These are phyloP conservation scores for Xenops minutus DNA, from an alignment of 2,797 vertebrate genomes.

Conservation along the genomic window DNA sequence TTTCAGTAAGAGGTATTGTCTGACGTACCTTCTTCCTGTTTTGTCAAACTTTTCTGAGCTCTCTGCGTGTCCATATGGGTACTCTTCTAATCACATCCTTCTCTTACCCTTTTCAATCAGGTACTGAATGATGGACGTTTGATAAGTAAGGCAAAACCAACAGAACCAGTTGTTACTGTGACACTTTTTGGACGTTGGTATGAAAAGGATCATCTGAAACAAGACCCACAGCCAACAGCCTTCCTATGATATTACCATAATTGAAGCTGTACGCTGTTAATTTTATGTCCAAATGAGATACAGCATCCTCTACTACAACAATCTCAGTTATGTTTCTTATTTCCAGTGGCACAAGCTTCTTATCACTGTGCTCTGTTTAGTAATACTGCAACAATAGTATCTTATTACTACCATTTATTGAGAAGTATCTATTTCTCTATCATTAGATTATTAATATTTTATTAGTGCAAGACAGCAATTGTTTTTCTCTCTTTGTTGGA, in stretches of 20 bases:
- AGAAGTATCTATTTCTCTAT: not conserved
- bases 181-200: conserved; percentile 73
- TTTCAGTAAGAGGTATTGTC: not conserved
- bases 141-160: conserved; percentile 34
- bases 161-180: conserved; percentile 61
- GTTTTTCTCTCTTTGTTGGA: not conserved
- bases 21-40: not conserved
- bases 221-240: not conserved
- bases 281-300: not conserved
- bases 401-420: not conserved
- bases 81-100: not conserved
- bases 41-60: not conserved
- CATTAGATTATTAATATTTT: not conserved
- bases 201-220: conserved; percentile 48
- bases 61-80: not conserved
- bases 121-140: conserved; percentile 65
- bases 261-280: not conserved
- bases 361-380: not conserved
- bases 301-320: not conserved
- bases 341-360: not conserved
- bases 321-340: not conserved
- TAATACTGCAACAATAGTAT: not conserved
- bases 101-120: conserved; percentile 39
- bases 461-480: not conserved
- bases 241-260: not conserved